Evolutionary conservation across 2,888 invertebrate genomes (phyloP), one percentile per base, ranked within the genome.

Genomic region (Cynaeus angustus): DNA sequence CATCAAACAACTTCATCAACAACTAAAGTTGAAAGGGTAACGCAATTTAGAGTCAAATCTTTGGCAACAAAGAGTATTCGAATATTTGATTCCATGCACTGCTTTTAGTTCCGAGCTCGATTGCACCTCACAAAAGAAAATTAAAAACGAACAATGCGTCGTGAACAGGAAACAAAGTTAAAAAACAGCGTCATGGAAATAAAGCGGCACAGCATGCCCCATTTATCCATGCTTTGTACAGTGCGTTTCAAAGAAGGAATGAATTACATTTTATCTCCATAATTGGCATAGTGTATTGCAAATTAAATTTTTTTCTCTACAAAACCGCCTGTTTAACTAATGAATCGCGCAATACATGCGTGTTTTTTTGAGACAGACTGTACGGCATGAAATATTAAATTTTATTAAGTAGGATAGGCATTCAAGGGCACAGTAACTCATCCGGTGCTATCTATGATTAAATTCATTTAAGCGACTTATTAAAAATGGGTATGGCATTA

Each of bases 361-460:
- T 21, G 48, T 48, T 48, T 6, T 38, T 41, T 41, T 38, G 38
- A 26, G 16, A 37, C 13, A 41, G 37, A 37, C 14, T 37, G 53
- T 21, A 16, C 21, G 30, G 30, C 52, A 13, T 14, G 30, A 30
- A 56, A 41, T 26, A 38, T 48, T 38, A 33, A 59, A 33, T 46
- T 59, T 59, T 59, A 59, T 59, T 59, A 61, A 59, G 61, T 48
- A 33, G 61, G 38, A 56, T 56, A 33, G 30, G 21, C 41, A 56
- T 16, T 64, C 52, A 64, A 64, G 64, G 64, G 52, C 64, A 43
- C 10, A 46, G 41, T 53, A 59, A 61, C 43, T 53, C 64, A 64
- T 64, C 64, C 64, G 64, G 37, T 50, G 37, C 13, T 30, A 12
- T 38, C 37, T 50, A 14, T 64, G 62, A 52, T 62, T 62, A 53